A percentile compares a stretch with the other conserved stretches of the same genome.
Conservation (phyloP, 2,797 vertebrate genomes). For the Poeciliopsis presidionis region DNA sequence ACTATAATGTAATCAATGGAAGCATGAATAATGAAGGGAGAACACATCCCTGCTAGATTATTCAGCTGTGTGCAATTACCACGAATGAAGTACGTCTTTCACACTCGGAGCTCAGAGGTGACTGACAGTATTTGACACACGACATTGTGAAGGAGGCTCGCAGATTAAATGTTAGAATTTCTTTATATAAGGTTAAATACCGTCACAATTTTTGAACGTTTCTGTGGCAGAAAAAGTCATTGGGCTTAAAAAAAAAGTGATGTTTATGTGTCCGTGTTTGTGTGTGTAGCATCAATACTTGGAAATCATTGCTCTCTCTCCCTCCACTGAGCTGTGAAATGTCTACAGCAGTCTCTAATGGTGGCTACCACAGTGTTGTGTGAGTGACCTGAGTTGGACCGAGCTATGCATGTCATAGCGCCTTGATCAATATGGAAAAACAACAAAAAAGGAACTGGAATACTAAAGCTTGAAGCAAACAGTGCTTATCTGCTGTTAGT, state of each 20-base stretch:
- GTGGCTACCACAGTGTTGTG: constrained; percentile 26
- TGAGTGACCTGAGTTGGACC: constrained; percentile 29
- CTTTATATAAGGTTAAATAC: background rate
- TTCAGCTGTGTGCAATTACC: constrained; percentile 27
- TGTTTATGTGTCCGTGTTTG: constrained; percentile 16
- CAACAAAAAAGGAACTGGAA: constrained; percentile 20
- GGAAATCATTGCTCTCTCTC: constrained; percentile 42
- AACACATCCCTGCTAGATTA: constrained; percentile 26
- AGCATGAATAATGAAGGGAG: constrained; percentile 18
- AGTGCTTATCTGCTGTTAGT: constrained; percentile 26
- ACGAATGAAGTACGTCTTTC: constrained; percentile 35
- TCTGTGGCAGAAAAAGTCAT: background rate
- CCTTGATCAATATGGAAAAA: constrained; percentile 11
- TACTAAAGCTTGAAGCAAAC: constrained; percentile 2
- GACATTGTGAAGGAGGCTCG: constrained; percentile 2
- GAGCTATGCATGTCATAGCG: constrained; percentile 19
- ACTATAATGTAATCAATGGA: constrained; percentile 27
- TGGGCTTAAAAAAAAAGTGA: background rate
- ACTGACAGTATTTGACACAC: constrained; percentile 14
- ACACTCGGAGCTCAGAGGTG: constrained; percentile 5
- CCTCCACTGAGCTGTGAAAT: constrained; percentile 61
- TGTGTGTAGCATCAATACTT: constrained; percentile 39
- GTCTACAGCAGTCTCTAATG: constrained; percentile 43
- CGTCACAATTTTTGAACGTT: background rate
- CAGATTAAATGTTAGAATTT: background rate